Evolutionary conservation across 2,888 invertebrate genomes (phyloP).

Genomic region (Drosophila pseudotakahashii): DNA sequence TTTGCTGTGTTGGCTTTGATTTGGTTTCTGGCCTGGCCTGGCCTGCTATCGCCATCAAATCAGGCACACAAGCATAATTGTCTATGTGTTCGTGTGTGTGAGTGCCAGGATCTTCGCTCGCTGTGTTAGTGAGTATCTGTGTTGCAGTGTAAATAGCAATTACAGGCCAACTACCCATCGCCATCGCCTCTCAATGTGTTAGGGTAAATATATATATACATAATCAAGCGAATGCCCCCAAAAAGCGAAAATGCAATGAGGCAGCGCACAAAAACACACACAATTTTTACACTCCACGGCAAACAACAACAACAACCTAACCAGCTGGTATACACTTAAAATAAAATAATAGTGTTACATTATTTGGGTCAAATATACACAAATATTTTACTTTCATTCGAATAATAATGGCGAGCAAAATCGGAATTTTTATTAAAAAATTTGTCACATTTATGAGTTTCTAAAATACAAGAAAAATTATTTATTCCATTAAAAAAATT

Average conservation of each 20-base stretch:
- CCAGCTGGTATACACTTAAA: slow-evolving; percentile 11
- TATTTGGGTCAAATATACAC: slow-evolving; percentile 3
- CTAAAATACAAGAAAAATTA: too few species aligned
- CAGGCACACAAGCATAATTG: slow-evolving; percentile 57
- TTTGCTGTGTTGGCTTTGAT: slow-evolving; percentile 61
- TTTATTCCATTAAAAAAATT: too few species aligned
- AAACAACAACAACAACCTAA: slow-evolving; percentile 15
- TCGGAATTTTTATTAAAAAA: too few species aligned
- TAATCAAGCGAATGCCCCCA: slow-evolving; percentile 50
- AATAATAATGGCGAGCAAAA: too few species aligned
- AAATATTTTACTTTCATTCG: neutral
- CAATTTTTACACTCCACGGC: slow-evolving; percentile 20
- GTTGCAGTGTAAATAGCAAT: slow-evolving; percentile 71
- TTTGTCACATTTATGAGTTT: too few species aligned
- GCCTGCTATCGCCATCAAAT: slow-evolving; percentile 74
- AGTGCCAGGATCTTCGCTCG: slow-evolving; percentile 6
- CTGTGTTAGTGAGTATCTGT: slow-evolving; percentile 9
- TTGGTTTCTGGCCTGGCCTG: slow-evolving; percentile 61
- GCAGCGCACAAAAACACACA: slow-evolving; percentile 30
- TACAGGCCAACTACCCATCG: slow-evolving; percentile 42
- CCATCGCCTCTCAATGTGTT: slow-evolving; percentile 8
- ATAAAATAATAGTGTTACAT: neutral
- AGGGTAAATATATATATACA: slow-evolving; percentile 47
- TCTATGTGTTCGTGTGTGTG: slow-evolving; percentile 34
- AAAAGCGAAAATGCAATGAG: slow-evolving; percentile 55